phyloP scores from a whole-genome alignment of 2,797 vertebrate species.

The Chiloscyllium punctatum region DNA sequence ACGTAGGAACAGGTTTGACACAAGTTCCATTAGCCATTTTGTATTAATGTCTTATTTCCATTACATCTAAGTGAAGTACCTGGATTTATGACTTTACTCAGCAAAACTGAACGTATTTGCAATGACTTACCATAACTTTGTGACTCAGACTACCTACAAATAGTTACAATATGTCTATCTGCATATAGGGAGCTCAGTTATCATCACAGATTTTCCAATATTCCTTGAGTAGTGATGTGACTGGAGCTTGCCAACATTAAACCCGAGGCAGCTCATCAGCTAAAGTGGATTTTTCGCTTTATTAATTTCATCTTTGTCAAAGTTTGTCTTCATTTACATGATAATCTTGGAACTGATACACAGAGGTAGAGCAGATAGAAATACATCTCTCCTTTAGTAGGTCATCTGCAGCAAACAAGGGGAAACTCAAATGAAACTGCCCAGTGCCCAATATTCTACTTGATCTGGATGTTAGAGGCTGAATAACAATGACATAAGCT shows the following conservation, averaged over 20 bases:
- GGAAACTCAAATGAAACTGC: neutral
- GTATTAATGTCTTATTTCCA: neutral
- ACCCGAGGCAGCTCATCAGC: neutral
- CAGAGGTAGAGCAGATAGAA: neutral
- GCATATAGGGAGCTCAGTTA: neutral
- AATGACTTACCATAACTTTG: neutral
- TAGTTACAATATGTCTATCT: neutral
- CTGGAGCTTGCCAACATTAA: neutral
- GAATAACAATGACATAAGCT: neutral
- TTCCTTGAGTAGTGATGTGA: neutral
- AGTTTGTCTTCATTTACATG: neutral
- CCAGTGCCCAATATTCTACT: neutral
- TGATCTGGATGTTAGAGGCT: neutral
- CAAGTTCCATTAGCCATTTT: neutral
- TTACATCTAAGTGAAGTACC: neutral
- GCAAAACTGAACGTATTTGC: neutral
- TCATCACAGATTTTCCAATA: neutral
- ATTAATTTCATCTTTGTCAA: neutral
- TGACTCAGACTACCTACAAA: neutral
- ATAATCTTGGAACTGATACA: neutral
- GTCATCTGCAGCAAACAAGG: neutral
- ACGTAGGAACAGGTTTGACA: neutral
- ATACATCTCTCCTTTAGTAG: neutral
- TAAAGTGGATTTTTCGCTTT: neutral
- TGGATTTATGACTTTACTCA: neutral